A percentile compares a stretch with the other conserved stretches of the same genome.
phyloP scores from a whole-genome alignment of 2,888 invertebrate genomes.

The Drosophila bunnanda region DNA sequence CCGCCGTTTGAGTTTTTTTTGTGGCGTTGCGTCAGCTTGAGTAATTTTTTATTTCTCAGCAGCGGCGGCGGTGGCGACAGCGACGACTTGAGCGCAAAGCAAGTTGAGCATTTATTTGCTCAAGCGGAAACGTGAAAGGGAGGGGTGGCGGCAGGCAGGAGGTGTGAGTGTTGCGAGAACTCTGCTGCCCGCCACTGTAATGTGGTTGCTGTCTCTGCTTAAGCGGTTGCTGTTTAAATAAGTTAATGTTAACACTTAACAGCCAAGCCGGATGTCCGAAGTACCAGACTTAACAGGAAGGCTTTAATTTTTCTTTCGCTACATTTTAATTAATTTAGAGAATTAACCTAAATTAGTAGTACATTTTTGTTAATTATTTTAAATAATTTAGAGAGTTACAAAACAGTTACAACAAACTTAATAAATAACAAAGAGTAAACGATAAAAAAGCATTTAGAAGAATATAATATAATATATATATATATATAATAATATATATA shows the following conservation, averaged over 20 bases:
- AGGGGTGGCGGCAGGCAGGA: neutral
- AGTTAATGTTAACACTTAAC: slow-evolving; percentile 47
- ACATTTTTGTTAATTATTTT: neutral
- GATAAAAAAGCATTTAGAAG: no score
- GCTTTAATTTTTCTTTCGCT: neutral
- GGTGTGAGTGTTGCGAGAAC: neutral
- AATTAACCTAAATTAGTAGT: no score
- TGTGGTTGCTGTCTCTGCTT: slow-evolving; percentile 63
- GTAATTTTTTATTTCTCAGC: slow-evolving; percentile 43
- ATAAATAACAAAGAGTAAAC: no score
- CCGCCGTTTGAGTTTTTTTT: slow-evolving; percentile 50
- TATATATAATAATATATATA: no score
- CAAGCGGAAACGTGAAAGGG: slow-evolving; percentile 4
- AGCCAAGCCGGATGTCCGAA: slow-evolving; percentile 10
- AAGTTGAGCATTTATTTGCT: slow-evolving; percentile 42
- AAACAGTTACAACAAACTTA: no score
- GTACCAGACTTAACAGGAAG: neutral
- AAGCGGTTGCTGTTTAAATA: slow-evolving; percentile 62
- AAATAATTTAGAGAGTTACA: no score
- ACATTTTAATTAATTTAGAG: neutral
- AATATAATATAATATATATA: no score
- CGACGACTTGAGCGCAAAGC: slow-evolving; percentile 39
- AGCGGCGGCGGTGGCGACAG: slow-evolving; percentile 22
- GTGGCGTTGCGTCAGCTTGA: slow-evolving; percentile 62
- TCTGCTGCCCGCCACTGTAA: slow-evolving; percentile 52